A percentile compares a stretch with the other conserved stretches of the same genome.
Conservation (phyloP, 2,888 invertebrate species). For the Caenorhabditis sulstoni region DNA sequence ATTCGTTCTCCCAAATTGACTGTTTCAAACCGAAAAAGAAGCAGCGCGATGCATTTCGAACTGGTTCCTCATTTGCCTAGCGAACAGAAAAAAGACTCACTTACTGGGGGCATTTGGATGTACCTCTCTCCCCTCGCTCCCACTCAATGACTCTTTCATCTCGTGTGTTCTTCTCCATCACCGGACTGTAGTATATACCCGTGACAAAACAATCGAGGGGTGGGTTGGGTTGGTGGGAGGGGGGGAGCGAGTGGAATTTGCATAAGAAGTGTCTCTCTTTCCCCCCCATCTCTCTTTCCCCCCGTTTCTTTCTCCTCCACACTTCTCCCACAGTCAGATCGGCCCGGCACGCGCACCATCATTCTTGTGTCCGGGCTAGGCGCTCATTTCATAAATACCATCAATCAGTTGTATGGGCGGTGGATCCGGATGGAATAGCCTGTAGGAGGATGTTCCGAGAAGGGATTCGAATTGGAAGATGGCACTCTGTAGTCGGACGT, state of each 20-base stretch:
- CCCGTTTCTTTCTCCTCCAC: background rate
- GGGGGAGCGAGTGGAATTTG: slow-evolving; percentile 25
- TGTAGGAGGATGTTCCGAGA: too few species aligned
- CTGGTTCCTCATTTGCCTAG: background rate
- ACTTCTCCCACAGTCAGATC: slow-evolving; percentile 11
- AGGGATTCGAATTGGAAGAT: too few species aligned
- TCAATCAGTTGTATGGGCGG: background rate
- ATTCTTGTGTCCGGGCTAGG: background rate
- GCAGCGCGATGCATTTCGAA: background rate
- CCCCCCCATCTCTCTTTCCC: slow-evolving; percentile 13
- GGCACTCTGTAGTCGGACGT: too few species aligned
- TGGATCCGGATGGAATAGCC: too few species aligned
- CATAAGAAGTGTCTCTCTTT: slow-evolving; percentile 40
- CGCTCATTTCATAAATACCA: slow-evolving; percentile 3
- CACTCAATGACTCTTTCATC: background rate
- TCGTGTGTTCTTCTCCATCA: background rate
- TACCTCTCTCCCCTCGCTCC: background rate
- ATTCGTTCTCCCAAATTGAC: slow-evolving; percentile 16
- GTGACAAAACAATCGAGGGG: slow-evolving; percentile 15
- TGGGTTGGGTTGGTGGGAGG: too few species aligned
- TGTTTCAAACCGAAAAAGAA: slow-evolving; percentile 27
- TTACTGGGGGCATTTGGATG: background rate
- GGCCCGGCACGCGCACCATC: background rate
- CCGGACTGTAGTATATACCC: slow-evolving; percentile 6
- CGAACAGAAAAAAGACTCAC: background rate